phyloP scores from a whole-genome alignment of 1,140 invertebrate species.

The Brachionus rotundiformis region DNA sequence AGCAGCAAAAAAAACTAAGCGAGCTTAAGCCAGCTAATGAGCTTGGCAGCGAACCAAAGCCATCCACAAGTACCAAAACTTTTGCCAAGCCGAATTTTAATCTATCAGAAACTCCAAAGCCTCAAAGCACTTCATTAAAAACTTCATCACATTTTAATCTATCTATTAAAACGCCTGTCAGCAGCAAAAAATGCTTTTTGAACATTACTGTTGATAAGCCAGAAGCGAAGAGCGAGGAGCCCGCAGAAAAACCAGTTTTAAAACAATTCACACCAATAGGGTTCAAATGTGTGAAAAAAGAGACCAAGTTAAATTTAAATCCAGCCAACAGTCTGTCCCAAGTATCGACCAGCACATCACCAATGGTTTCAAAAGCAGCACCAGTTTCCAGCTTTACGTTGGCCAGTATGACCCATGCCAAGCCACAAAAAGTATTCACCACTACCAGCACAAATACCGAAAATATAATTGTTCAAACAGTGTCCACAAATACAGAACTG shows the following conservation, averaged over 20 bases:
- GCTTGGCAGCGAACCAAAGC: background rate
- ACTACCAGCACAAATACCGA: slow-evolving; percentile 37
- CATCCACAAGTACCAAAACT: background rate
- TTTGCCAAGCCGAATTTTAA: slow-evolving; percentile 37
- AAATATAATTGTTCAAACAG: slow-evolving; percentile 14
- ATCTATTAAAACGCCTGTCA: slow-evolving; percentile 6
- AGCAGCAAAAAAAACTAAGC: slow-evolving; percentile 36
- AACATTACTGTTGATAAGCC: slow-evolving; percentile 2
- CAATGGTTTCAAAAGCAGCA: slow-evolving; percentile 33
- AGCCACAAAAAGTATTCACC: slow-evolving; percentile 6
- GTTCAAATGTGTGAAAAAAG: slow-evolving; percentile 21
- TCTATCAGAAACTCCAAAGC: background rate
- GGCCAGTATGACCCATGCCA: background rate
- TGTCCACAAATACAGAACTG: slow-evolving; percentile 15
- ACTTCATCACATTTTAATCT: slow-evolving; percentile 21
- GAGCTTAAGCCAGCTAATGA: background rate
- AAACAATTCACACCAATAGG: background rate
- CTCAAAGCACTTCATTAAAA: background rate
- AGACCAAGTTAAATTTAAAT: background rate
- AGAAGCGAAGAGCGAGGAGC: slow-evolving; percentile 1
- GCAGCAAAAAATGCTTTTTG: slow-evolving; percentile 29
- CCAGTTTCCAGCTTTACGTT: background rate
- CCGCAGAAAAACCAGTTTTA: background rate
- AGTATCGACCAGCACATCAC: slow-evolving; percentile 21
- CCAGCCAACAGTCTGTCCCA: background rate